Conservation (phyloP, 2,888 invertebrate genomes). For the Cheilosia vulpina region DNA sequence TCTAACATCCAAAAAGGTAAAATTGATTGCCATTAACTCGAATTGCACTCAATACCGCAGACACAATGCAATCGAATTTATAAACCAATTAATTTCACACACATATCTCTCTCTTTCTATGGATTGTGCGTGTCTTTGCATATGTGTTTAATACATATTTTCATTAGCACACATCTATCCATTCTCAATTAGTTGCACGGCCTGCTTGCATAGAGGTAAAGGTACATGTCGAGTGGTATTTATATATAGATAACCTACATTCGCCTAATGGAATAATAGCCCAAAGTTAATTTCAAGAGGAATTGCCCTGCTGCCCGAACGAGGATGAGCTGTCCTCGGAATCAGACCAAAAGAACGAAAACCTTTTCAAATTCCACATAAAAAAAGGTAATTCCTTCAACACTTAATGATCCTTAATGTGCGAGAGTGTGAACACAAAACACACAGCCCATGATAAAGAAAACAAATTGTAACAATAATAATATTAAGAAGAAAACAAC, state of each 20-base stretch:
- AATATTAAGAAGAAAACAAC: constrained; percentile 48
- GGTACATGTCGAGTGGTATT: neutral
- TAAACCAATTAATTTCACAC: constrained; percentile 66
- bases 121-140: neutral
- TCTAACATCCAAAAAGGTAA: too few relatives aligned
- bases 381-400: constrained; percentile 26
- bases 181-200: constrained; percentile 20
- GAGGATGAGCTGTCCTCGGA: constrained; percentile 25
- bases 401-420: constrained; percentile 54
- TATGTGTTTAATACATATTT: neutral
- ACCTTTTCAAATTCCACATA: constrained; percentile 1
- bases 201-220: too few relatives aligned
- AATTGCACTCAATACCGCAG: constrained; percentile 39
- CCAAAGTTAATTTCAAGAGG: constrained; percentile 66
- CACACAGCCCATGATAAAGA: constrained; percentile 27
- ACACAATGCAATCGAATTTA: constrained; percentile 40
- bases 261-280: constrained; percentile 60
- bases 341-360: neutral
- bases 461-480: constrained; percentile 58
- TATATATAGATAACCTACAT: neutral
- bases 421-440: constrained; percentile 40
- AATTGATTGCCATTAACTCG: constrained; percentile 33
- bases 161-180: constrained; percentile 38
- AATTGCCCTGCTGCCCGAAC: constrained; percentile 28
- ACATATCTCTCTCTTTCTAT: constrained; percentile 28